Conservation (phyloP, 2,797 vertebrate genomes). For the Acrossocheilus fasciatus region DNA sequence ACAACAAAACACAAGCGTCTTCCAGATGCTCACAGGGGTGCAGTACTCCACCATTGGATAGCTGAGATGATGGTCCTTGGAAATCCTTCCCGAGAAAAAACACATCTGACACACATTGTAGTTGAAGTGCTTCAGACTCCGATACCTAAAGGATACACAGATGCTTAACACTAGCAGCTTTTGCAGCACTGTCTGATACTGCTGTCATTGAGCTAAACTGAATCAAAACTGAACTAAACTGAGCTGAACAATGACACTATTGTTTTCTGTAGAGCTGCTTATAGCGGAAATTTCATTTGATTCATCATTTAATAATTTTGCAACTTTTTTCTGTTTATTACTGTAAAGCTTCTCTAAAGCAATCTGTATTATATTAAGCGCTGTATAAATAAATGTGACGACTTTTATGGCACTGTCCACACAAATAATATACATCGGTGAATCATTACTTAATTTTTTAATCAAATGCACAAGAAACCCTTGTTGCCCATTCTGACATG, state of each 20-base stretch:
- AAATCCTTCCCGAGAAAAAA: slow-evolving; percentile 86
- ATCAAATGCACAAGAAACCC: too few species aligned
- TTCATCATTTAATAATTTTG: neutral
- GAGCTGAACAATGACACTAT: neutral
- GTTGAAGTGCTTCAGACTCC: slow-evolving; percentile 89
- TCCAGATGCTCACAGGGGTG: slow-evolving; percentile 80
- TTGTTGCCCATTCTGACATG: neutral
- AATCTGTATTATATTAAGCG: neutral
- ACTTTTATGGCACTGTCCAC: neutral
- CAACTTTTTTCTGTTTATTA: neutral
- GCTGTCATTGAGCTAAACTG: neutral
- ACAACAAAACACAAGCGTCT: neutral
- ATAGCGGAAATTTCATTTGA: neutral
- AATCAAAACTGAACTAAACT: neutral
- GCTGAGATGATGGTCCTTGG: slow-evolving; percentile 86
- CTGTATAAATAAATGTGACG: neutral
- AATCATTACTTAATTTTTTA: neutral
- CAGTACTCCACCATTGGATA: slow-evolving; percentile 91
- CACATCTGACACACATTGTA: slow-evolving; percentile 89
- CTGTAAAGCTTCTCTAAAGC: neutral
- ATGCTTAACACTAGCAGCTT: neutral
- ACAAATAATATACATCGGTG: neutral
- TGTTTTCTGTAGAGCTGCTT: neutral
- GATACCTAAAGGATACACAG: slow-evolving; percentile 74
- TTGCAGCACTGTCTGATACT: neutral